Evolutionary conservation across 2,113 vertebrate genomes (phyloP), one percentile per base, ranked within the genome.

Genomic region (Nothobranchius furzeri): DNA sequence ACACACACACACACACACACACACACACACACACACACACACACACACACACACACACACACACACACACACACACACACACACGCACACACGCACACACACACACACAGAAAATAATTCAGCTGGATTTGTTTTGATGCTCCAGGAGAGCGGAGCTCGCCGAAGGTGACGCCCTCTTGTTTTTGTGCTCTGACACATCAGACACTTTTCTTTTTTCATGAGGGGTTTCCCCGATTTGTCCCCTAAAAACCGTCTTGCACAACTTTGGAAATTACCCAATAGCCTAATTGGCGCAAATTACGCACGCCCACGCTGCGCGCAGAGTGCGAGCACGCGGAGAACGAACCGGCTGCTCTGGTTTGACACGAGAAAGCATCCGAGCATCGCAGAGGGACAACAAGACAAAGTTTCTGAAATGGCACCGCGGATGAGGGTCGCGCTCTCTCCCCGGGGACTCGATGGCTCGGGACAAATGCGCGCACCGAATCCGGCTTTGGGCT

Each of bases 201-300:
- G 50, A 17, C 49, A 52, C 60, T 64, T 57, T 25, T 24, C 42
- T 51, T 68, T 70, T 83, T 90, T 90, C 85, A 91, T 85, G 10
- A 60, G 10, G 42, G 2, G 2, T 47, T 62, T 20, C 60, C 43
- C 49, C 64, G 60, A 55, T 60, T 71, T 70, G 61, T 55, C 48
- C 55, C 47, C 43, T 24, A 20, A 37, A 51, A 48, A 73, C 80
- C 82, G 78, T 78, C 64, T 83, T 80, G 61, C 67, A 87, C 69
- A 85, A 88, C 64, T 81, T 78, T 78, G 57, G 71, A 25, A 67
- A 58, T 9, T 2, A 9, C 13, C 11, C 9, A 25, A 43, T 17
- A 66, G 45, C 45, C 60, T 79, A 79, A 85, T 81, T 78, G 82
- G 75, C 72, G 75, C 79, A 75, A 46, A 88, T 85, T 85, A 85